Conservation (phyloP, 2,797 vertebrate species). For the Propithecus deckenii region DNA sequence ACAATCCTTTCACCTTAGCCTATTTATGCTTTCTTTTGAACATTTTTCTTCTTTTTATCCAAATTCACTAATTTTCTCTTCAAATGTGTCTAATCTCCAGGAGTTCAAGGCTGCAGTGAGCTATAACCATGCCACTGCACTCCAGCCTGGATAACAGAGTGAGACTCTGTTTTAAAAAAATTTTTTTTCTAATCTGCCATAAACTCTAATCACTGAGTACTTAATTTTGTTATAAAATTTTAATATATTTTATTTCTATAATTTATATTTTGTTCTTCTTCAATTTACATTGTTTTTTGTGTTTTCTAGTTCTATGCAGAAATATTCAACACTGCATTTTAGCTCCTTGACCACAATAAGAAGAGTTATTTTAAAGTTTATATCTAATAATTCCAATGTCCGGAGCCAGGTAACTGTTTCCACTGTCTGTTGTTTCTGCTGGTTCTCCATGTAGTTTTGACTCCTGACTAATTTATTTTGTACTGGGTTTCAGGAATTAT, state of each 20-base stretch:
- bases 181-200: not conserved
- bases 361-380: not conserved
- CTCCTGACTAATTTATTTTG: not conserved
- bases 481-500: not conserved
- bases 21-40: not conserved
- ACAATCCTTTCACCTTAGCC: not conserved
- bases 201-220: not conserved
- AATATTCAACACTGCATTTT: not conserved
- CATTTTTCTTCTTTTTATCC: not conserved
- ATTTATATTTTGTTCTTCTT: not conserved
- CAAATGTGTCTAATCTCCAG: not conserved
- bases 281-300: not conserved
- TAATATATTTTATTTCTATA: not conserved
- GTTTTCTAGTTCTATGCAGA: not conserved
- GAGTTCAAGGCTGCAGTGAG: not conserved
- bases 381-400: not conserved
- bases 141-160: too few relatives aligned
- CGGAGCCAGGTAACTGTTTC: not conserved
- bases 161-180: too few relatives aligned
- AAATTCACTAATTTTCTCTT: not conserved
- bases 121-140: not conserved
- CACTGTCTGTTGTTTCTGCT: not conserved
- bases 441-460: not conserved
- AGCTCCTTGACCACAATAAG: not conserved
- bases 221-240: not conserved